Evolutionary conservation across 2,888 invertebrate species (phyloP), one percentile per base, ranked within the genome.

Genomic region (Unio pictorum): DNA sequence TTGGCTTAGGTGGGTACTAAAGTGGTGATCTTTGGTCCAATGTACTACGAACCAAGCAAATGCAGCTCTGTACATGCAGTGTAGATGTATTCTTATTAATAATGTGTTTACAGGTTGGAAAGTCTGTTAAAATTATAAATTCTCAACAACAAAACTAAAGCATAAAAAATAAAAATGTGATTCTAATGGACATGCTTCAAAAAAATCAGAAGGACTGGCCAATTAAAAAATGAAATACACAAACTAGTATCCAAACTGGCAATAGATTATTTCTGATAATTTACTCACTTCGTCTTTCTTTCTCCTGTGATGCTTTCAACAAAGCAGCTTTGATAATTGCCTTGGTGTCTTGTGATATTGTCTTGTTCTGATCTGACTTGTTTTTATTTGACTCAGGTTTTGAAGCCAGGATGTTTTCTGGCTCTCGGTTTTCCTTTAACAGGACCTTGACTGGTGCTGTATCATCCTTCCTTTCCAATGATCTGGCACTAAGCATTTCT

Each of bases 401-500:
- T 23, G 62, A 56, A 58, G 61, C 64, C 28, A 55, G 20, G 23
- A 72, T 73, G 20, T 70, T 69, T 60, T 79, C 75, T 45, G 79
- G 78, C 59, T 71, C 66, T 28, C 66, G 56, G 18, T 72, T 75
- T n/a, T 77, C 74, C 57, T 79, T 75, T 4, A 64, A 59, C 18
- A 66, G 55, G 55, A 72, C 58, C 45, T 74, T 69, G 15, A 56
- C 61, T 8, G 63, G 45, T 34, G 70, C 66, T 17, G 61, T 59
- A 8, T 61, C 72, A 11, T 67, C 67, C n/a, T 69, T 69, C 57
- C 74, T 74, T 61, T 74, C 73, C 56, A 74, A 74, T 18, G 81
- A 81, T 73, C 84, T 85, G 0, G 88, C 88, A 78, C 88, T 88
- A 11, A 86, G 74, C 88, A 88, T 88, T 73, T 88, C 87, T 45